Base-by-base conservation (phyloP, 2,888 invertebrate genomes). In the Proisotoma minuta region DNA sequence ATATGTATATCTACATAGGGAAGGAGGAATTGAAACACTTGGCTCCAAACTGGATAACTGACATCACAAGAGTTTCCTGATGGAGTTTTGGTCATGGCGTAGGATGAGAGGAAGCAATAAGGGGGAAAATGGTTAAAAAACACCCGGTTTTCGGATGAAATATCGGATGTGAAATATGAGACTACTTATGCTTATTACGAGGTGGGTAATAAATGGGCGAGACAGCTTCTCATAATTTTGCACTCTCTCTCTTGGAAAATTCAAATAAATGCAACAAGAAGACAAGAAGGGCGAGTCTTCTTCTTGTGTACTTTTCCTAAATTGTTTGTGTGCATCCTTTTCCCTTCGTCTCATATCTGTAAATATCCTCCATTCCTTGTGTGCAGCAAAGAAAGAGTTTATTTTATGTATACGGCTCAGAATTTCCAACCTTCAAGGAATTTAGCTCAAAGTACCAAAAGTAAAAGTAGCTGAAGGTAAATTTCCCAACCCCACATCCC, bases 71-170 rank as follows among this genome's bases (percentile, higher is more conserved):
- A 59, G 62, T 61, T 58, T 62, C 61, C 61, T 59, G 60, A 64
- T 64, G 64, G 64, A 64, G 60, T 60, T 65, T 61, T 61, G 58
- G 50, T 63, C 47, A 15, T 50, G 50, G 26, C n/a, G 47, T n/a
- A 12, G 47, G 20, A 47, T 47, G 20, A 47, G 5, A 47, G n/a
- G 47, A 5, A 22, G 23, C 18, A 50, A 24, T 3, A 50, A 24
- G 22, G n/a, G 23, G 23, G 50, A 4, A 50, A 3, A 22, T 3
- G 18, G 29, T 15, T 27, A 54, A 54, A 54, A 54, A 54, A 54
- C 34, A 54, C 53, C 39, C 53, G 53, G 53, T 28, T 54, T 29
- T 20, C 22, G 50, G 50, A 54, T 54, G 53, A 54, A 54, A 54
- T 54, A 54, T 54, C 28, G 20, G 29, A 22, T 22, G 53, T 39